Evolutionary conservation across 2,113 vertebrate species (phyloP).

Genomic region (Lepus timidus): DNA sequence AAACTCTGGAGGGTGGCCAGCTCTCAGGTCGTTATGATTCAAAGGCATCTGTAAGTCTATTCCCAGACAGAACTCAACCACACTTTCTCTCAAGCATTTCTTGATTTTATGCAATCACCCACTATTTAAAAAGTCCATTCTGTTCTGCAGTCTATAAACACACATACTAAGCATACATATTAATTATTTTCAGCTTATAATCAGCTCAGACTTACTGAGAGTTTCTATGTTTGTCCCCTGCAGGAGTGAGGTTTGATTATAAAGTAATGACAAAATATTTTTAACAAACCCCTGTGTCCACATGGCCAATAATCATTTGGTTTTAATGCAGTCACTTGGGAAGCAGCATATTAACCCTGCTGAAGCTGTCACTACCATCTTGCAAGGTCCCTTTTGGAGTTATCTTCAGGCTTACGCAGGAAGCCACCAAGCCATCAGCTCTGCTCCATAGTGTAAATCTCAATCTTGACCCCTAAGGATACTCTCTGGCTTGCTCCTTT

Average conservation of each 20-base stretch:
- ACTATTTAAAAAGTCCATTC: not conserved
- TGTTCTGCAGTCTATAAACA: not conserved
- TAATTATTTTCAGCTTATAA: not conserved
- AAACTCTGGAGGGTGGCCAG: not conserved
- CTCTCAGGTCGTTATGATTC: not conserved
- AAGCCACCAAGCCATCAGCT: not conserved
- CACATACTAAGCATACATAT: not conserved
- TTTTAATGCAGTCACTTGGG: not conserved
- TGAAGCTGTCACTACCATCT: not conserved
- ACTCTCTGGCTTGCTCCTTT: conserved; percentile 13
- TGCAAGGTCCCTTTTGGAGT: not conserved
- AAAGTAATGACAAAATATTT: not conserved
- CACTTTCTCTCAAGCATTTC: not conserved
- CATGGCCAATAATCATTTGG: not conserved
- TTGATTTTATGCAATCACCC: conserved; percentile 4
- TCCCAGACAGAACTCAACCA: not conserved
- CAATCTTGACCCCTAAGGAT: not conserved
- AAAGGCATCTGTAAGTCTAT: not conserved
- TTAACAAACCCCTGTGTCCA: not conserved
- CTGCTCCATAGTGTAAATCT: not conserved
- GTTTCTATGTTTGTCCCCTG: not conserved
- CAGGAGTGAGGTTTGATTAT: not conserved
- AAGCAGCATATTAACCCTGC: not conserved
- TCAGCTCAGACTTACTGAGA: not conserved
- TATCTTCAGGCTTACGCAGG: not conserved